phyloP scores from a whole-genome alignment of 2,888 invertebrate genomes.

The Drosophila incognita region DNA sequence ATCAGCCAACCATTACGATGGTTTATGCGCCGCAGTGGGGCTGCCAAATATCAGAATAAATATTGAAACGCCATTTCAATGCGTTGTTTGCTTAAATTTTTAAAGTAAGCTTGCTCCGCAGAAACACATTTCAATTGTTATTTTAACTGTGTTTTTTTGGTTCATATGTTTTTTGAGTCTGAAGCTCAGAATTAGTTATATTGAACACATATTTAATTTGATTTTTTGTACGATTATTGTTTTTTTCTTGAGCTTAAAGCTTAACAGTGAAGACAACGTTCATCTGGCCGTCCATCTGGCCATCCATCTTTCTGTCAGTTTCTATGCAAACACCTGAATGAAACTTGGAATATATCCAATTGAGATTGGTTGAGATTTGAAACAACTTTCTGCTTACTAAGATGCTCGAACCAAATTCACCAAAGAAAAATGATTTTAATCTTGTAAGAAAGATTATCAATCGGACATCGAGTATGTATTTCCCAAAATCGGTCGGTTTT shows the following conservation, averaged over 20 bases:
- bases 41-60: constrained; percentile 45
- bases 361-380: not conserved
- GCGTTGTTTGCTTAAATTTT: constrained; percentile 29
- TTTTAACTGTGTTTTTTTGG: not conserved
- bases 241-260: not conserved
- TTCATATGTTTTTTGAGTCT: not conserved
- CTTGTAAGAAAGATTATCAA: not conserved
- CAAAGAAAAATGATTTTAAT: not conserved
- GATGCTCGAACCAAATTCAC: not conserved
- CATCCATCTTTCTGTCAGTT: not conserved
- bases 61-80: constrained; percentile 52
- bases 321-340: not conserved
- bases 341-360: not conserved
- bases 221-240: not conserved
- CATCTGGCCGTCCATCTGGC: not conserved
- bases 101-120: constrained; percentile 34
- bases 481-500: no score
- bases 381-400: not conserved
- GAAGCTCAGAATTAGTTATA: not conserved
- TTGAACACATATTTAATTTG: not conserved
- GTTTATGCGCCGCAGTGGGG: constrained; percentile 12
- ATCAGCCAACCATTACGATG: constrained; percentile 7
- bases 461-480: no score
- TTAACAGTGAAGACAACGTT: not conserved
- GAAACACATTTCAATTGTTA: not conserved